Evolutionary conservation across 2,888 invertebrate species (phyloP), one percentile per base, ranked within the genome.

Genomic region (Ethmia dodecea): DNA sequence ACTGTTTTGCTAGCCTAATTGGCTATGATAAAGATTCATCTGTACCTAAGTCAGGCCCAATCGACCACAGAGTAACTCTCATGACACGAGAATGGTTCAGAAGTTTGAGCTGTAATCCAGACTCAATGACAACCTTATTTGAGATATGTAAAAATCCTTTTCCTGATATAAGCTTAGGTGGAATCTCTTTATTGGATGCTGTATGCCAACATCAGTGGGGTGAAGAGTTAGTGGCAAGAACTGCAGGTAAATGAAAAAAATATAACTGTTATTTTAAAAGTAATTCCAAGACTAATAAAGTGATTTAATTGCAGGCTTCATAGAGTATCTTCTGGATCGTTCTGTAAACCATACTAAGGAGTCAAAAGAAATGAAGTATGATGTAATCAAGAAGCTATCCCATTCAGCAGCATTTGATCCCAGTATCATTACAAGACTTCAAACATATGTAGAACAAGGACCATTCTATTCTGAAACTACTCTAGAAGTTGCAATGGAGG

Each of bases 301-400:
- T 26, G 5, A 8, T 18, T 32, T n/a, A 16, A 11, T 24, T 26
- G n/a, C 35, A 32, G 94, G 93, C 33, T 88, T 94, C 31, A 63
- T 93, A 9, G 96, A 96, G 69, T 95, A 91, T 64, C 78, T 97
- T 5, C 65, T 97, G 20, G 93, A 96, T 62, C 88, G 96, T 25
- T 84, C 88, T 33, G 79, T 89, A 1, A 93, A 94, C 56, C 83
- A 88, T 3, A 88, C 88, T 28, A 94, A 94, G 58, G 89, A 92
- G 31, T 89, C 90, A 32, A 93, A 92, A 65, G 92, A 94, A 60
- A 77, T 80, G 0, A 97, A 96, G 64, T 96, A 89, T 67, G 89
- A 90, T 46, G 86, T 96, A 3, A 88, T 96, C 9, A 88, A 88
- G 52, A 75, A 86, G 31, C 67, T 96, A 28, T 81, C 90, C 0